Evolutionary conservation across 2,113 vertebrate species (phyloP).

Genomic region (Orientallactaga bullata): DNA sequence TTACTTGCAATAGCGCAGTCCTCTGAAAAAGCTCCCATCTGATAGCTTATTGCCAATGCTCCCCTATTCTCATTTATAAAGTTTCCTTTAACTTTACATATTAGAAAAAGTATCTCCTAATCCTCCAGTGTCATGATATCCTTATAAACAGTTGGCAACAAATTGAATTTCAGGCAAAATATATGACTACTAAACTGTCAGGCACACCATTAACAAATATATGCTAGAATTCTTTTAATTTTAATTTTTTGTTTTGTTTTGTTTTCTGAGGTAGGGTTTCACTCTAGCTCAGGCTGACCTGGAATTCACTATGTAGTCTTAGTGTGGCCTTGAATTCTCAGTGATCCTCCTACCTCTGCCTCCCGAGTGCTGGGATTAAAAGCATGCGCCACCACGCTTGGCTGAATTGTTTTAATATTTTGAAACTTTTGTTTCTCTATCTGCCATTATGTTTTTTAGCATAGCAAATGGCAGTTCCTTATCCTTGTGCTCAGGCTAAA

Average conservation of each 20-base stretch:
- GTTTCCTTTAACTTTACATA: neutral
- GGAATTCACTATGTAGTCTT: too few relatives aligned
- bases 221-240: neutral
- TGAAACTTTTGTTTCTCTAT: neutral
- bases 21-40: neutral
- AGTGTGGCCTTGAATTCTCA: too few relatives aligned
- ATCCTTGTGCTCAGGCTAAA: neutral
- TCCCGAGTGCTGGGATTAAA: too few relatives aligned
- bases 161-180: neutral
- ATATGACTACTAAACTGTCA: neutral
- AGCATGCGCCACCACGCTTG: too few relatives aligned
- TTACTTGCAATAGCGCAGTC: neutral
- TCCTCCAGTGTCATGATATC: neutral
- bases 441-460: neutral
- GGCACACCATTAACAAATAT: neutral
- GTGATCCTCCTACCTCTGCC: too few relatives aligned
- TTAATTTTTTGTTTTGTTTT: too few relatives aligned
- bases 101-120: slow-evolving; percentile 8
- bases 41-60: neutral
- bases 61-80: neutral
- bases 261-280: too few relatives aligned
- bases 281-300: too few relatives aligned
- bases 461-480: neutral
- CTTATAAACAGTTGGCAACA: neutral
- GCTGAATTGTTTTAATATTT: neutral